Base-by-base conservation (phyloP, 2,113 vertebrate species). In the Hemicordylus capensis region DNA sequence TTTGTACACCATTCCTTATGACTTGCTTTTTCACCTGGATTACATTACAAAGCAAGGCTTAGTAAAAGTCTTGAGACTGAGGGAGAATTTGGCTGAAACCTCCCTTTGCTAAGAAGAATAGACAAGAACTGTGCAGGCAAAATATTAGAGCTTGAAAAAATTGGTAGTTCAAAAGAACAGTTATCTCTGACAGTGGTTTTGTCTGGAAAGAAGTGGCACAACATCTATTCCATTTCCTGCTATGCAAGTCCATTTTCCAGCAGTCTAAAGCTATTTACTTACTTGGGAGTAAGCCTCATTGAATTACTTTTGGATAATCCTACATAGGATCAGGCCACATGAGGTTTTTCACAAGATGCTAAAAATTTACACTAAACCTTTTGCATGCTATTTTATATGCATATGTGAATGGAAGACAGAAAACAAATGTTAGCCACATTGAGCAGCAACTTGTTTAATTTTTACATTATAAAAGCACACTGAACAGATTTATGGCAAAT, bases 21-120 rank as follows among this genome's bases (percentile, higher is more conserved):
- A 8, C 80, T 42, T 93, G 90, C 86, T 87, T 90, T 90, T 93
- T 87, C 91, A 88, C 88, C 92, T 56, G 1, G 84, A 87, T 81
- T 89, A 63, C 78, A 69, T 59, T 2, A 19, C 28, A 84, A 87
- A 95, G 85, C 81, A 66, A 66, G 67, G 42, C 5, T 81, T 75
- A 20, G 0, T 74, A 15, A 2, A 7, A 85, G 70, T 73, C 28
- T 42, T 59, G 14, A n/a, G 24, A 12, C 28, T 28, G 10, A 70
- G 34, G 88, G 80, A 70, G 31, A 39, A 17, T 42, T 88, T 69
- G 34, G 46, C 67, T 93, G 8, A 59, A n/a, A 72, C 17, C 58
- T 28, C 37, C 31, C n/a, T 81, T 80, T 72, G 37, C 26, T 31
- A 70, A 72, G 46, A 58, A 81, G 51, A 72, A 72, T 12, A 28